A percentile compares a stretch with the other conserved stretches of the same genome.
Conservation (phyloP, 2,888 invertebrate species). For the Itoplectis maculator region DNA sequence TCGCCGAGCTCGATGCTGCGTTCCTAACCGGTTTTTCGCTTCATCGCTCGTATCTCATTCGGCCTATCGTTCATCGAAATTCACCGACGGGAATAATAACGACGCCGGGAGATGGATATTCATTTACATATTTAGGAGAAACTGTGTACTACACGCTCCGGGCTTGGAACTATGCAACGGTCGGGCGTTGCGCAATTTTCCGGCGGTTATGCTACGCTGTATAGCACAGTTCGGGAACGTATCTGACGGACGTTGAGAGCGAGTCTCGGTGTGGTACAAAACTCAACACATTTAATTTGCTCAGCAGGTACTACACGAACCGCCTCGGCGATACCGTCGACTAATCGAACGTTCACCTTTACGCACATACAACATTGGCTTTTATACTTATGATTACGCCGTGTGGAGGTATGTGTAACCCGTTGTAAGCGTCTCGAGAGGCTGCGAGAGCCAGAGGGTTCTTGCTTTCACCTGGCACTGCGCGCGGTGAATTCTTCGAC, state of each 20-base stretch:
- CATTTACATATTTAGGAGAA: constrained; percentile 54
- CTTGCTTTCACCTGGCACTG: constrained; percentile 65
- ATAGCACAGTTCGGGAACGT: constrained; percentile 7
- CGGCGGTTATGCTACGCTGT: neutral
- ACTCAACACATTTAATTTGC: constrained; percentile 20
- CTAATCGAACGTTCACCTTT: constrained; percentile 71
- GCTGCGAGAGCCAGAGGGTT: constrained; percentile 44
- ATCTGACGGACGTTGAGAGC: neutral
- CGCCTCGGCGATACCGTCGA: neutral
- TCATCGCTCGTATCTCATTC: constrained; percentile 34
- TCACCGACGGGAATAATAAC: neutral
- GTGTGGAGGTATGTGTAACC: neutral
- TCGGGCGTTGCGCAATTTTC: constrained; percentile 35
- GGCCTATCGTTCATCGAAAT: constrained; percentile 39
- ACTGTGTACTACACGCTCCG: neutral
- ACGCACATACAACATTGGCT: constrained; percentile 62
- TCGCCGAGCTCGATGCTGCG: neutral
- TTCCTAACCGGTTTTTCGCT: constrained; percentile 48
- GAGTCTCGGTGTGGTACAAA: constrained; percentile 20
- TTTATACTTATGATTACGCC: constrained; percentile 10
- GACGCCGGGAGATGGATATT: constrained; percentile 33
- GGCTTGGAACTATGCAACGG: constrained; percentile 19
- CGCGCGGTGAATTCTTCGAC: constrained; percentile 32
- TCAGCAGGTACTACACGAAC: neutral
- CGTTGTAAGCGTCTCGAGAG: neutral